A percentile compares a stretch with the other conserved stretches of the same genome.
phyloP scores from a whole-genome alignment of 2,113 vertebrate species.

The Rhinolophus ferrumequinum region DNA sequence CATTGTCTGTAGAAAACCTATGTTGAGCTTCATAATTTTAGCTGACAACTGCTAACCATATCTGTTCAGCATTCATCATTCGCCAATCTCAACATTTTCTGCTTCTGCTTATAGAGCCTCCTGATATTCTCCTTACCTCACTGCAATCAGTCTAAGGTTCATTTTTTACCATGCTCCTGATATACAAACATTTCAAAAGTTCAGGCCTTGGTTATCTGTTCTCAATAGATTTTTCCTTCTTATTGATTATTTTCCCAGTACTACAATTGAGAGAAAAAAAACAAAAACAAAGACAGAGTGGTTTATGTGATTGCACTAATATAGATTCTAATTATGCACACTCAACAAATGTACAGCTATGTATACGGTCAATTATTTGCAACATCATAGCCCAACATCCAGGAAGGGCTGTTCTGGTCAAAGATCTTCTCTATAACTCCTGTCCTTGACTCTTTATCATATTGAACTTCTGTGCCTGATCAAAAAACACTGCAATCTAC shows the following conservation, averaged over 20 bases:
- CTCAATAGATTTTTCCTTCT: neutral
- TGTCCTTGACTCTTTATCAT: neutral
- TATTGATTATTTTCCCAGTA: neutral
- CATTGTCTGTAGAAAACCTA: neutral
- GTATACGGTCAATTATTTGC: neutral
- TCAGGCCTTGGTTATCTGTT: neutral
- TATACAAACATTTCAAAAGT: neutral
- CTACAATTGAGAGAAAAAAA: neutral
- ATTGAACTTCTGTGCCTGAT: neutral
- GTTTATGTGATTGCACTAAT: neutral
- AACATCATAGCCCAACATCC: neutral
- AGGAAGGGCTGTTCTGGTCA: neutral
- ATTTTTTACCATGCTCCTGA: neutral
- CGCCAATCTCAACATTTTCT: neutral
- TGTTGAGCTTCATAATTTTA: neutral
- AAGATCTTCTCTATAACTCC: neutral
- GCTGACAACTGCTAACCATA: neutral
- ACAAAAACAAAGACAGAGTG: too few relatives aligned
- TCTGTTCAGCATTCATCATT: too few relatives aligned
- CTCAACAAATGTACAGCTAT: neutral
- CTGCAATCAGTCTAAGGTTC: neutral
- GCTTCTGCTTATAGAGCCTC: neutral
- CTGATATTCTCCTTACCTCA: fast-evolving
- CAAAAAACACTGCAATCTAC: neutral
- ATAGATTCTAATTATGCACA: neutral